Base-by-base conservation (phyloP, 2,113 vertebrate species). In the Calyptomena viridis region DNA sequence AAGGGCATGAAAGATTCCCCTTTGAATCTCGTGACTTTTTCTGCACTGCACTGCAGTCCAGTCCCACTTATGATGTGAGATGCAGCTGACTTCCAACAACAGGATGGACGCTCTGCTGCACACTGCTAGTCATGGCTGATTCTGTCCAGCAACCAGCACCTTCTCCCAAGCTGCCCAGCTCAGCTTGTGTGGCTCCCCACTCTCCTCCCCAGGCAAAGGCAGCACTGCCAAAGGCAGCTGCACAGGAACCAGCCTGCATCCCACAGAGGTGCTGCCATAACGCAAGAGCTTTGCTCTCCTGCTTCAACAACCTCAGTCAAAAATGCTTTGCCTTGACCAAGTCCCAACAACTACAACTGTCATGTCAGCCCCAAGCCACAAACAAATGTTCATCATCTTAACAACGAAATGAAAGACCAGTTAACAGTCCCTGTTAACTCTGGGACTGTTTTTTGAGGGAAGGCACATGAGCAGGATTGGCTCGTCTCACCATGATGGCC, bases 31-130 rank as follows among this genome's bases (percentile, higher is more conserved):
- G 3, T 33, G 31, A 44, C n/a, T 37, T 30, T 63, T 73, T 14
- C 23, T 80, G 35, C 28, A 46, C 52, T 33, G 27, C 28, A 23
- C n/a, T 30, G 49, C 67, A 75, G 62, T 17, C 40, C 52, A 52
- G 56, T 31, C 58, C 8, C 33, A 9, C 33, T 63, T 3, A 12
- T 1, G 14, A 18, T 3, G 30, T 40, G 63, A 59, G 85, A 11
- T 1, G 24, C 31, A 63, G 58, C 39, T 53, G 39, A 30, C 28
- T 67, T 53, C 42, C 42, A 62, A 12, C 0, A 0, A 27, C 7
- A 9, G 40, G 37, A 3, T 14, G 47, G 35, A 14, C 24, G 55
- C 46, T 44, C 30, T 49, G 66, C 60, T 59, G 68, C 68, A 13
- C 52, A 1, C 33, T 60, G 52, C 67, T 6, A 1, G 12, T 13